Conservation (phyloP, 2,888 invertebrate species). For the Agrochola circellaris region DNA sequence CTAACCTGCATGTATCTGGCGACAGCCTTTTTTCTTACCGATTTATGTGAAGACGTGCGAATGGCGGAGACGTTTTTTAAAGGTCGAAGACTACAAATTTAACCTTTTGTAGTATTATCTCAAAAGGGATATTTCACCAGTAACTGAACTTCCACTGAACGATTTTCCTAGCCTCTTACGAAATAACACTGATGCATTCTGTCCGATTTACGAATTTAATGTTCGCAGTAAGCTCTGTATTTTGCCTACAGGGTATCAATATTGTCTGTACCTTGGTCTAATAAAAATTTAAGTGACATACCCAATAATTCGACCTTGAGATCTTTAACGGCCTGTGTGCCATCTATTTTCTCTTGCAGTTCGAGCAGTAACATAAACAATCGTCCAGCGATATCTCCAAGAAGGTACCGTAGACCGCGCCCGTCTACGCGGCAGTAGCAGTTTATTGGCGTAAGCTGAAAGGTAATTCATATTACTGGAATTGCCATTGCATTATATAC, state of each 20-base stretch:
- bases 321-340: slow-evolving; percentile 95
- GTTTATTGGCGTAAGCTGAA: slow-evolving; percentile 96
- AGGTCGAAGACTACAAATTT: neutral
- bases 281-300: slow-evolving; percentile 71
- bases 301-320: slow-evolving; percentile 98
- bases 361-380: slow-evolving; percentile 98
- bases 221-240: neutral
- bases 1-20: neutral
- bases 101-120: too few relatives aligned
- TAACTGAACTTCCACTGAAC: neutral
- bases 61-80: neutral
- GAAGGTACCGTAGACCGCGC: slow-evolving; percentile 96
- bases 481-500: neutral
- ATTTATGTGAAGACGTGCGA: neutral
- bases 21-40: neutral
- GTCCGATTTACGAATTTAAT: too few relatives aligned
- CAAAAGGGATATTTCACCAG: neutral
- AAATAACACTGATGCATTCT: neutral
- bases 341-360: slow-evolving; percentile 94
- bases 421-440: slow-evolving; percentile 98
- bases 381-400: slow-evolving; percentile 98
- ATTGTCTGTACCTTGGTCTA: neutral
- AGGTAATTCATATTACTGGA: neutral
- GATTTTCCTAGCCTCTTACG: neutral
- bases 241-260: neutral